These are phyloP conservation scores for Ondatra zibethicus DNA, from an alignment of 2,113 vertebrate species.

Conservation along the genomic window DNA sequence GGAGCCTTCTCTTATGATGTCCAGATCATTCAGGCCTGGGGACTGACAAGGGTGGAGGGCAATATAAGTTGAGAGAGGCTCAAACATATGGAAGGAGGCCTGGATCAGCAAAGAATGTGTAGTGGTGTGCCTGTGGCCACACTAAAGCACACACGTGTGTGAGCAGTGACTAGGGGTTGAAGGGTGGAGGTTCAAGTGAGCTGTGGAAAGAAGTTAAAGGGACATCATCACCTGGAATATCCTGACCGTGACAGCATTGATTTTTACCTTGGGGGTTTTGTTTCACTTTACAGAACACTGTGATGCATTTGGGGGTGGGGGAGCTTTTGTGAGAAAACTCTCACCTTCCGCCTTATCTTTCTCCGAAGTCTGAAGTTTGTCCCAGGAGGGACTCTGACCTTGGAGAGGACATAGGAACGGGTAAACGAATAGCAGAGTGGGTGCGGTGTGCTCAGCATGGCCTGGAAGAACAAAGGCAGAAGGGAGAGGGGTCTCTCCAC, in stretches of 20 bases:
- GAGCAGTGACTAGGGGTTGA: neutral
- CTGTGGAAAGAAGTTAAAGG: neutral
- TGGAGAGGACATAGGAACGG: no score
- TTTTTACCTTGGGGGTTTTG: neutral
- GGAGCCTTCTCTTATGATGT: neutral
- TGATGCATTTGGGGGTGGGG: neutral
- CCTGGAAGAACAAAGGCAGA: neutral
- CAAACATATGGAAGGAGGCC: neutral
- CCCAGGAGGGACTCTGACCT: neutral
- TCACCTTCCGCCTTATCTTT: neutral
- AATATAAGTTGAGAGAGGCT: neutral
- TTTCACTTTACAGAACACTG: neutral
- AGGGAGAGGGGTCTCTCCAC: neutral
- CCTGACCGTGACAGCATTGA: neutral
- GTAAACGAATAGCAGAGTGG: neutral
- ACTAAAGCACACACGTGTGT: neutral
- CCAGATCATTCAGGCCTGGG: fast-evolving
- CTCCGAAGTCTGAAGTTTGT: neutral
- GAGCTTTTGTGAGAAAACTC: neutral
- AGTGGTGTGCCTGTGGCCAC: neutral
- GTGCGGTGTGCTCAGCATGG: fast-evolving
- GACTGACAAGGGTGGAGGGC: neutral
- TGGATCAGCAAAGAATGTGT: neutral
- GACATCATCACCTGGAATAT: neutral
- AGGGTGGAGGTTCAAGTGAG: neutral